Evolutionary conservation across 2,113 vertebrate species (phyloP).

Genomic region (Euleptes europaea): DNA sequence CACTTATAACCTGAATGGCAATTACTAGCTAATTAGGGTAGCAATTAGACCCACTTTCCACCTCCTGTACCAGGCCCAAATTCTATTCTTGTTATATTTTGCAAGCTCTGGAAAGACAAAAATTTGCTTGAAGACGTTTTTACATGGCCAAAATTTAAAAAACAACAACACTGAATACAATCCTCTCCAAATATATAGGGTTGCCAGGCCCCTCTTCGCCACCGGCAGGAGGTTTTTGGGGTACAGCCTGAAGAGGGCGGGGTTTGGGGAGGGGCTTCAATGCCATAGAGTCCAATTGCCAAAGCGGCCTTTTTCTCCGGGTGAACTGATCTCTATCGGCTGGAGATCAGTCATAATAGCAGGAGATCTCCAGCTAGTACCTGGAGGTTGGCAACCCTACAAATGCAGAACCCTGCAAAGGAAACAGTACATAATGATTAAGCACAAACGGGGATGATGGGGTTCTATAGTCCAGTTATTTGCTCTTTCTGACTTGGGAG

Average conservation of each 20-base stretch:
- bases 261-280: too few relatives aligned
- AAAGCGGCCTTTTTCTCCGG: too few relatives aligned
- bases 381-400: too few relatives aligned
- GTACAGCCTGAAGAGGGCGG: too few relatives aligned
- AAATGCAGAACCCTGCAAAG: conserved; percentile 10
- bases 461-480: conserved; percentile 20
- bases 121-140: conserved; percentile 10
- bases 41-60: background rate
- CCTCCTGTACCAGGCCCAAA: background rate
- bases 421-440: conserved; percentile 15
- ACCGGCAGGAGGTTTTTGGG: too few relatives aligned
- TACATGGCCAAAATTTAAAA: background rate
- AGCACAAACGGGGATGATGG: background rate
- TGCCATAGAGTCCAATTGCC: too few relatives aligned
- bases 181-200: conserved; percentile 4
- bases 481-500: conserved; percentile 14
- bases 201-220: too few relatives aligned
- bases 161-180: too few relatives aligned
- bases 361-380: too few relatives aligned
- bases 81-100: background rate
- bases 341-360: too few relatives aligned
- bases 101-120: conserved; percentile 8
- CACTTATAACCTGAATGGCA: background rate
- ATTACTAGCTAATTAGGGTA: background rate
- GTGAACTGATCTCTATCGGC: too few relatives aligned